phyloP scores from a whole-genome alignment of 2,113 vertebrate species.

The Oriolus oriolus region DNA sequence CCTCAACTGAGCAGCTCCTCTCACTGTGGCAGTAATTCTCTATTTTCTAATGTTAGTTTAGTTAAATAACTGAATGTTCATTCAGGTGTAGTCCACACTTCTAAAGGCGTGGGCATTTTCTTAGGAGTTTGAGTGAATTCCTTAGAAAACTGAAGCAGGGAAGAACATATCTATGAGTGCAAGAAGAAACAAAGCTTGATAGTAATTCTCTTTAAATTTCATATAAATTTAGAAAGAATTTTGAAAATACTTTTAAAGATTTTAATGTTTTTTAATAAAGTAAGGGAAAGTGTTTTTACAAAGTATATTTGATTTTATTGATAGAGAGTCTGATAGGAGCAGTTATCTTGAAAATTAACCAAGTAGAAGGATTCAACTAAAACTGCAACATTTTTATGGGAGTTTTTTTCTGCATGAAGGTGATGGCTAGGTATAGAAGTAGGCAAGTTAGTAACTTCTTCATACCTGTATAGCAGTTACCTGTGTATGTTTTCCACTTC shows the following conservation, averaged over 20 bases:
- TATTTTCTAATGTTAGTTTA: neutral
- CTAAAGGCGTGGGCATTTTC: neutral
- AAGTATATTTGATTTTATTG: neutral
- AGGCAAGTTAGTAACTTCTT: neutral
- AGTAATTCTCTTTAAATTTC: neutral
- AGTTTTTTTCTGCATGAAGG: neutral
- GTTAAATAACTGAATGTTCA: neutral
- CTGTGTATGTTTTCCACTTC: neutral
- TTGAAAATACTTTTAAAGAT: neutral
- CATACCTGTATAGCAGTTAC: neutral
- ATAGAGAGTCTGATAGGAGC: neutral
- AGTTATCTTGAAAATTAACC: neutral
- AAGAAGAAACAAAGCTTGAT: neutral
- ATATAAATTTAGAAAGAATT: neutral
- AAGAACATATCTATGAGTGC: neutral
- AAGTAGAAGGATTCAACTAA: neutral
- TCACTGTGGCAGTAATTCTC: neutral
- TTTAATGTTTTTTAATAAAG: neutral
- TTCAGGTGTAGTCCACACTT: neutral
- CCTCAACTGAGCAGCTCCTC: neutral
- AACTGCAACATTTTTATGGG: accelerated
- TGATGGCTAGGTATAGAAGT: neutral
- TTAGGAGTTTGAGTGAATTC: neutral
- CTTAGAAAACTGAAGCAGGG: neutral
- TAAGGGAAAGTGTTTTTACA: neutral